Conservation (phyloP, 1,140 invertebrate genomes). For the Drosophila micromelanica region DNA sequence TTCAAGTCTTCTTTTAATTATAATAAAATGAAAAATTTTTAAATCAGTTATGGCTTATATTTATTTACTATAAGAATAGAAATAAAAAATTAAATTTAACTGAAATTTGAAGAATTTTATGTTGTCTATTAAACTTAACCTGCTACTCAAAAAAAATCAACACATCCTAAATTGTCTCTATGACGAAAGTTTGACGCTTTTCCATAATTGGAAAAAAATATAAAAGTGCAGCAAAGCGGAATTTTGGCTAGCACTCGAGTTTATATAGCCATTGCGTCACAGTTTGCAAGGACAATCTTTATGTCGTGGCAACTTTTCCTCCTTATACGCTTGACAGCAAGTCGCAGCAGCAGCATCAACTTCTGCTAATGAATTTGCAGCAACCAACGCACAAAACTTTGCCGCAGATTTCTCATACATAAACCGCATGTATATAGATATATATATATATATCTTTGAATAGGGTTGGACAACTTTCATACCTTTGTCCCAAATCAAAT, state of each 20-base stretch:
- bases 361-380: slow-evolving; percentile 48
- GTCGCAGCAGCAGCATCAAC: slow-evolving; percentile 7
- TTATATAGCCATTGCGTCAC: slow-evolving; percentile 31
- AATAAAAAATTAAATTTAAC: too few relatives aligned
- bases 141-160: slow-evolving; percentile 43
- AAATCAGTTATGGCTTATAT: too few relatives aligned
- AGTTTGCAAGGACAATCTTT: slow-evolving; percentile 22
- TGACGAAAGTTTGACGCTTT: slow-evolving; percentile 53
- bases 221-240: slow-evolving; percentile 52
- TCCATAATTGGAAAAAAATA: slow-evolving; percentile 59
- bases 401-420: not conserved
- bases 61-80: too few relatives aligned
- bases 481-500: slow-evolving; percentile 44
- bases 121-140: slow-evolving; percentile 17
- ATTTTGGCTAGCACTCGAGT: slow-evolving; percentile 23
- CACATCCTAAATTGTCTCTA: slow-evolving; percentile 53
- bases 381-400: slow-evolving; percentile 33
- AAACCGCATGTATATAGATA: not conserved
- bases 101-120: too few relatives aligned
- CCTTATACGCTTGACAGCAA: slow-evolving; percentile 5
- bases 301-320: slow-evolving; percentile 1
- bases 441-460: not conserved
- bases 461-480: slow-evolving; percentile 20
- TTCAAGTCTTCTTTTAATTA: too few relatives aligned
- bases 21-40: too few relatives aligned